phyloP scores from a whole-genome alignment of 2,888 invertebrate genomes.

The Eristalis arbustorum region DNA sequence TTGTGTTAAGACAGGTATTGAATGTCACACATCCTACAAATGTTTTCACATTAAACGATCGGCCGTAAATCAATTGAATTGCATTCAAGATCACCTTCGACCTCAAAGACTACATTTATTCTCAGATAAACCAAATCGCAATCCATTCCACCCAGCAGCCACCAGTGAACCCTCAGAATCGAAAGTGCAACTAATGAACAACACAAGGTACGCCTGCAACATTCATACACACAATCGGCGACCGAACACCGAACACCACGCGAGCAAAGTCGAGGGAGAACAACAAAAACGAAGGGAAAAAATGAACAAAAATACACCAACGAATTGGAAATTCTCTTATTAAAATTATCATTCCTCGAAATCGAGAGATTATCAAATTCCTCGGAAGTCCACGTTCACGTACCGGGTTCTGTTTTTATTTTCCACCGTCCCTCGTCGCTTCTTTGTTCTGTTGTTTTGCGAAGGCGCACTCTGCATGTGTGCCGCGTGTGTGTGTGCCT shows the following conservation, averaged over 20 bases:
- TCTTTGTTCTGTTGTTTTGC: conserved; percentile 1
- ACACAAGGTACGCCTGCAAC: not conserved
- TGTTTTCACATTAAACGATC: not conserved
- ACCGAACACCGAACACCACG: not conserved
- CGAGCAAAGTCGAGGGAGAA: not conserved
- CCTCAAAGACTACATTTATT: not conserved
- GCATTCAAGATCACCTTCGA: not conserved
- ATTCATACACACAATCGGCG: conserved; percentile 8
- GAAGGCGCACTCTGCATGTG: conserved; percentile 3
- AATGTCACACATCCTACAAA: not conserved
- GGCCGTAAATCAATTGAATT: not conserved
- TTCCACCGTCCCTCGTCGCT: conserved; percentile 6
- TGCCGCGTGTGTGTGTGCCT: too few relatives aligned
- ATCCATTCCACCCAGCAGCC: not conserved
- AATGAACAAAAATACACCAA: conserved; percentile 29
- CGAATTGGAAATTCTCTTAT: conserved; percentile 72
- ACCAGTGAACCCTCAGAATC: not conserved
- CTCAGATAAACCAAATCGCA: not conserved
- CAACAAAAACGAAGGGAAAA: conserved; percentile 19
- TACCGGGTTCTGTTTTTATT: conserved; percentile 41
- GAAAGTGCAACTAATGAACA: conserved; percentile 41
- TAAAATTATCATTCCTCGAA: conserved; percentile 72
- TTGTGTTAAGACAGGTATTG: too few relatives aligned
- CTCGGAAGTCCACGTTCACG: conserved; percentile 57
- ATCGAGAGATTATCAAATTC: conserved; percentile 71